A percentile compares a stretch with the other conserved stretches of the same genome.
Evolutionary conservation across 2,113 vertebrate genomes (phyloP).

Genomic region (Oceanodroma tethys): DNA sequence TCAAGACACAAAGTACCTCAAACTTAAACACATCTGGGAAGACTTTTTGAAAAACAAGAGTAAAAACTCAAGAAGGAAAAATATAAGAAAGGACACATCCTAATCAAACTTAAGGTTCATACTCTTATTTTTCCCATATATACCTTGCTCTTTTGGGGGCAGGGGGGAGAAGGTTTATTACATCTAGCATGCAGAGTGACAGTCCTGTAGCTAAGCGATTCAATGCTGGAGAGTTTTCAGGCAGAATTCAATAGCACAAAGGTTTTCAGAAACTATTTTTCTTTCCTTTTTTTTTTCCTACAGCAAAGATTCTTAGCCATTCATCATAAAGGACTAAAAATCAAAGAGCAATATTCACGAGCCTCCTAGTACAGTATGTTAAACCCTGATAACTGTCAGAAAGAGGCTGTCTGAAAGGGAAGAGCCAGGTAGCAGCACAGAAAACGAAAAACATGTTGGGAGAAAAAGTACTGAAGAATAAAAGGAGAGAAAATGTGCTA

Average conservation of each 20-base stretch:
- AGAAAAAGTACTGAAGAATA: slow-evolving; percentile 38
- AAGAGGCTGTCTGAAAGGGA: slow-evolving; percentile 54
- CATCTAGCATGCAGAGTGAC: not conserved
- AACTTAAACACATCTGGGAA: not conserved
- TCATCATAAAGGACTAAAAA: slow-evolving; percentile 65
- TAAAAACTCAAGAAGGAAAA: not conserved
- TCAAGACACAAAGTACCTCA: not conserved
- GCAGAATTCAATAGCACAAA: slow-evolving; percentile 52
- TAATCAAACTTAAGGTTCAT: not conserved
- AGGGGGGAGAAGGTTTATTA: not conserved
- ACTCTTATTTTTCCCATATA: not conserved
- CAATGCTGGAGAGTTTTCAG: slow-evolving; percentile 1
- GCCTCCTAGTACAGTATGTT: slow-evolving; percentile 69
- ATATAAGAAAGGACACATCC: not conserved
- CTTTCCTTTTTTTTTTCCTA: not conserved
- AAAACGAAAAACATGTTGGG: slow-evolving; percentile 53
- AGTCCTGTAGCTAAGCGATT: not conserved
- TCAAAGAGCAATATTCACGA: slow-evolving; percentile 75
- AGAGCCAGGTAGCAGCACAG: slow-evolving; percentile 42
- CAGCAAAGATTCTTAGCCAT: slow-evolving; percentile 44
- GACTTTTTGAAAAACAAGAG: not conserved
- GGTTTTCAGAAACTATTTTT: slow-evolving; percentile 53
- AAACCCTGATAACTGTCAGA: slow-evolving; percentile 70
- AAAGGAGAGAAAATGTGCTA: slow-evolving; percentile 34
- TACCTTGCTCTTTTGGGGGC: not conserved